Conservation (phyloP, 2,888 invertebrate genomes). For the Heliconius charithonia region DNA sequence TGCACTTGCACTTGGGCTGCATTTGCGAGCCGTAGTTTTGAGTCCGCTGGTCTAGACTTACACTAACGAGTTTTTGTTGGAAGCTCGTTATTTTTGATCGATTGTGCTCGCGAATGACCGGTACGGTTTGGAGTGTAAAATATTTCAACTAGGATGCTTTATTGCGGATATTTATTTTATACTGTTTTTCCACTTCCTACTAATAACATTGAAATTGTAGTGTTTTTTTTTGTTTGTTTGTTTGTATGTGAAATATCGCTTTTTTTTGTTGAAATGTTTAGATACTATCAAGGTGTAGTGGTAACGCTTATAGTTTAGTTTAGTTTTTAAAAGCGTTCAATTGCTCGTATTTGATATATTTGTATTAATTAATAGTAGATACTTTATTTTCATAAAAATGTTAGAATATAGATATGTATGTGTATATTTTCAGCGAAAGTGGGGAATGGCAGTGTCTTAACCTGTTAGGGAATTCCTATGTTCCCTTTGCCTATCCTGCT, state of each 20-base stretch:
- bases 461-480: too few relatives aligned
- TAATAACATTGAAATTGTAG: conserved; percentile 16
- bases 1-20: conserved; percentile 15
- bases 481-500: too few relatives aligned
- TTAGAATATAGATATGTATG: too few relatives aligned
- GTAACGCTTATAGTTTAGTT: not conserved
- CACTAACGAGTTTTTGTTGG: conserved; percentile 64
- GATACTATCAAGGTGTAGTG: not conserved
- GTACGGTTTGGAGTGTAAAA: conserved; percentile 29
- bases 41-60: conserved; percentile 59
- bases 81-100: conserved; percentile 58
- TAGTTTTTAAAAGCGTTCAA: not conserved
- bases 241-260: not conserved
- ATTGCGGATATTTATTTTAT: conserved; percentile 31
- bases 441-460: too few relatives aligned
- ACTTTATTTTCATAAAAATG: too few relatives aligned
- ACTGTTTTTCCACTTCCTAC: conserved; percentile 25
- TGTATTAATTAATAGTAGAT: too few relatives aligned
- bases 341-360: not conserved
- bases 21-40: conserved; percentile 29
- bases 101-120: conserved; percentile 50
- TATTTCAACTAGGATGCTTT: conserved; percentile 29
- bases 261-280: not conserved
- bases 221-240: not conserved
- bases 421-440: too few relatives aligned